Evolutionary conservation across 2,113 vertebrate genomes (phyloP), one percentile per base, ranked within the genome.

Genomic region (Corapipo altera): DNA sequence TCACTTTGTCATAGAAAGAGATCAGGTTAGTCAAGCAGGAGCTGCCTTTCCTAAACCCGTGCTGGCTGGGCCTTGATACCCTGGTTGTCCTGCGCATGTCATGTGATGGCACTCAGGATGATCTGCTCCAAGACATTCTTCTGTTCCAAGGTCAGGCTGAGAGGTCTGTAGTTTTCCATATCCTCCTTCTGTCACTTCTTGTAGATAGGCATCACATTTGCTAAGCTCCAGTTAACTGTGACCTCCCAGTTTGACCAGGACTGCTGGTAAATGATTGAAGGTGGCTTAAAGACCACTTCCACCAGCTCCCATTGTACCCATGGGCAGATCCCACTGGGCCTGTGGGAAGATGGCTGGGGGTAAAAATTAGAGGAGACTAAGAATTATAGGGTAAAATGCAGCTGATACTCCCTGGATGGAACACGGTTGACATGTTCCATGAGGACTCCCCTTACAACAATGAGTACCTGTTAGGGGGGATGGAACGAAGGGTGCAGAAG

Each of bases 61-160:
- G 35, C 16, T 41, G 19, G 21, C 22, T 33, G 57, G n/a, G 39
- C 37, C 70, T 75, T 75, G 33, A 39, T 46, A 5, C 0, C 15
- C 39, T 61, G 3, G 1, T 24, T 37, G 26, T 58, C 37, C 37
- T 9, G 6, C 28, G 30, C 0, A 0, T n/a, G 24, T 7, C 33
- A 11, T 23, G 19, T 22, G 33, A 39, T 24, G 28, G 39, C 54
- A 46, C 23, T 37, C 52, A 59, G 27, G 27, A n/a, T 39, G 44
- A 67, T 52, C 52, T 39, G 19, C 8, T n/a, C 33, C 27, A 28
- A 11, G 15, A 24, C 23, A 46, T 51, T 52, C 12, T 52, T 82
- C 69, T 67, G 28, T 39, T 67, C 37, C 44, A 8, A 39, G 18
- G 19, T 66, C 37, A 81, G 70, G 39, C 54, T 54, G 33, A 69